Conservation (phyloP, 2,113 vertebrate species). For the Vulpes ferrilata region DNA sequence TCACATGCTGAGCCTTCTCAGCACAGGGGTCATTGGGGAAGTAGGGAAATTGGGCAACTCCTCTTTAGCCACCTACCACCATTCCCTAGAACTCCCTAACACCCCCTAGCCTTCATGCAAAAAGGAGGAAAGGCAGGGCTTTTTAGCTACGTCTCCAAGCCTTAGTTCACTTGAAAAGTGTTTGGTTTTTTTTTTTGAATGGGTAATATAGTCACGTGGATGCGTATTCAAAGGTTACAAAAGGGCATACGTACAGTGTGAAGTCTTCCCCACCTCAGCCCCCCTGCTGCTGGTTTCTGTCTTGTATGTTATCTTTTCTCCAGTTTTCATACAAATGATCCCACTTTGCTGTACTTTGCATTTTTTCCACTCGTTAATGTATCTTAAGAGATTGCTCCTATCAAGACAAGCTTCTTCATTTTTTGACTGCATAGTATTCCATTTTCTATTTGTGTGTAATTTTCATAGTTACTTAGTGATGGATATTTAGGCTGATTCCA, state of each 20-base stretch:
- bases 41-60: neutral
- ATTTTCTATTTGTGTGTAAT: conserved; percentile 22
- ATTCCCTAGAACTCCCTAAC: neutral
- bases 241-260: neutral
- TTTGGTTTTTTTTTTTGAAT: neutral
- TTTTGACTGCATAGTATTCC: neutral
- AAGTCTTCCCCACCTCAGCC: neutral
- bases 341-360: neutral
- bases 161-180: neutral
- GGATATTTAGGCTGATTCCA: neutral
- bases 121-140: neutral
- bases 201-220: neutral
- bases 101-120: neutral
- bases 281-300: neutral
- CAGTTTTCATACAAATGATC: neutral
- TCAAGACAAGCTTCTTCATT: neutral
- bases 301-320: conserved; percentile 17
- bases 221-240: neutral
- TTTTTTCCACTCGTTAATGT: neutral
- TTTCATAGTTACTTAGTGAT: conserved; percentile 1
- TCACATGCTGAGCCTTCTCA: conserved; percentile 1
- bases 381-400: neutral
- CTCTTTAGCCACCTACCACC: neutral
- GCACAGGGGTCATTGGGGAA: neutral
- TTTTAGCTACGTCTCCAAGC: neutral